Conservation (phyloP, 2,113 vertebrate genomes). For the Grantiella picta region DNA sequence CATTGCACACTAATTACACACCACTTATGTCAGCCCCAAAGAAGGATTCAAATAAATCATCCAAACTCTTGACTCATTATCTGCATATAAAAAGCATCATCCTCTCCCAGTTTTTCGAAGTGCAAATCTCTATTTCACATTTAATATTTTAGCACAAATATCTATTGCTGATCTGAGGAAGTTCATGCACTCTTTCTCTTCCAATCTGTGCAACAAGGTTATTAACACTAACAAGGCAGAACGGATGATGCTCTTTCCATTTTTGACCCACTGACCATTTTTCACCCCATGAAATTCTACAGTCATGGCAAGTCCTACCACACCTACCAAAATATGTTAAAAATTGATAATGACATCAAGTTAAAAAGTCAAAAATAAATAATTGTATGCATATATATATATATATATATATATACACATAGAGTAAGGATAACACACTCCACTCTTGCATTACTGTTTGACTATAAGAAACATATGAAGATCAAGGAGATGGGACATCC, state of each 20-base stretch:
- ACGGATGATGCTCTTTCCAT: neutral
- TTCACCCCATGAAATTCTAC: neutral
- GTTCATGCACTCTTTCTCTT: neutral
- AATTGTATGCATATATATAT: too few relatives aligned
- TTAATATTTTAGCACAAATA: neutral
- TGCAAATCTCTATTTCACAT: neutral
- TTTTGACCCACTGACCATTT: neutral
- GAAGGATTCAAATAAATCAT: neutral
- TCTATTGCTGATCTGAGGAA: neutral
- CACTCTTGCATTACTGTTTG: neutral
- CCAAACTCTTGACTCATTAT: neutral
- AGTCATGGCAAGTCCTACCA: neutral
- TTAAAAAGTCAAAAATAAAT: neutral
- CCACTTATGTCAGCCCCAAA: neutral
- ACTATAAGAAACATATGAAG: neutral
- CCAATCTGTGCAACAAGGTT: neutral
- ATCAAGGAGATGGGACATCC: neutral
- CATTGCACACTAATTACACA: neutral
- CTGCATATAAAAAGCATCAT: neutral
- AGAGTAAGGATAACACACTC: neutral
- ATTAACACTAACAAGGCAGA: neutral
- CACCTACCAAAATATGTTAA: neutral
- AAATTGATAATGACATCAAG: neutral
- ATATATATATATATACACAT: too few relatives aligned
- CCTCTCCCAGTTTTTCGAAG: neutral